Base-by-base conservation (phyloP, 2,888 invertebrate genomes). In the Drosophila meridiana region DNA sequence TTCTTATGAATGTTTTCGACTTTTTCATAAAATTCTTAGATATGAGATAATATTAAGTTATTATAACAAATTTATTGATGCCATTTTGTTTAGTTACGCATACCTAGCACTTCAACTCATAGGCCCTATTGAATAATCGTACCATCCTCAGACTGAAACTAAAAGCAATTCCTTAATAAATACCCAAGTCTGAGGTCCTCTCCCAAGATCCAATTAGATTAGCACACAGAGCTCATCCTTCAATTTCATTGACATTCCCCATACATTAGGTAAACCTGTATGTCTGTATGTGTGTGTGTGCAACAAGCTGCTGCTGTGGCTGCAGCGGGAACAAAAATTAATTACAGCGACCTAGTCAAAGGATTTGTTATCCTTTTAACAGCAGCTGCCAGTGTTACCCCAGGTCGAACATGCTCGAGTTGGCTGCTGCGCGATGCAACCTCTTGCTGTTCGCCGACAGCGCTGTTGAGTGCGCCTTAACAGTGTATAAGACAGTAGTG, bases 401-500 rank as follows among this genome's bases (percentile, higher is more conserved):
- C 52, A 52, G 47, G n/a, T 53, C 68, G 53, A 80, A 61, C 81
- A 42, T 14, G 52, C 11, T 30, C 50, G 48, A 50, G 75, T 60
- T 78, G 74, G 26, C 26, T 28, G 32, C 20, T 9, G 26, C 3
- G 38, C 32, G 8, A 20, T 42, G 56, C 47, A 76, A 76, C 80
- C 38, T 61, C 14, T 13, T 8, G 40, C 43, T 56, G 50, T 65
- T 32, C 61, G 60, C 50, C 57, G 42, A 57, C 7, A 14, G 13
- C 34, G 3, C 66, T 68, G 76, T 71, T 60, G 59, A 13, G 1
- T 0, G 6, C 0, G 2, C n/a, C 6, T n/a, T 59, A 68, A 76
- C 71, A 70, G 78, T 60, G 80, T 82, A 82, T 82, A 82, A 82
- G 81, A 80, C 20, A 34, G 65, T 20, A 69, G 77, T 79, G 9